Percentiles rank a stretch among this genome's conserved stretches.
phyloP scores from a whole-genome alignment of 2,113 vertebrate species.

The Thryonomys swinderianus region DNA sequence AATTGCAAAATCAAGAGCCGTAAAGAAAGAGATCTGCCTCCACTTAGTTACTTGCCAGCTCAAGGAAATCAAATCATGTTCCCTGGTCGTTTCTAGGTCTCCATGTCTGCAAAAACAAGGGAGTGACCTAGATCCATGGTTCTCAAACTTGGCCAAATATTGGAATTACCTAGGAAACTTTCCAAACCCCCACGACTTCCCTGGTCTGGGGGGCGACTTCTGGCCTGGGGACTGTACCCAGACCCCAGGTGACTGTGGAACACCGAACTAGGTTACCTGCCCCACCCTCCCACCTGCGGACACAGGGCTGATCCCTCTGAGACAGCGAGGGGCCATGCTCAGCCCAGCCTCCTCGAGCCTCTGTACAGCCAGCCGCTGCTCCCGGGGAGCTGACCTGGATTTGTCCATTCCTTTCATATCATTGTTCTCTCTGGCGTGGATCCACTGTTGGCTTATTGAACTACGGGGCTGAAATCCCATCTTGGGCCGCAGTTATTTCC shows the following conservation, averaged over 20 bases:
- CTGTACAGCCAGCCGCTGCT: not conserved
- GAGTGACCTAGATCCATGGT: not conserved
- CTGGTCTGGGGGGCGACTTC: not conserved
- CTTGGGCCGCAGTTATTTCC: not conserved
- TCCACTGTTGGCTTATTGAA: conserved; percentile 67
- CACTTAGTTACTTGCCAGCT: not conserved
- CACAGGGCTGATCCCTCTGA: not conserved
- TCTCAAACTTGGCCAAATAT: not conserved
- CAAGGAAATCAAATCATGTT: not conserved
- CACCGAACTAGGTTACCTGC: not conserved
- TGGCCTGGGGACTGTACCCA: not conserved
- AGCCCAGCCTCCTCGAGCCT: not conserved
- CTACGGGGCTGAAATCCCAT: conserved; percentile 66
- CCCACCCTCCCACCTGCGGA: not conserved
- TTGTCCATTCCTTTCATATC: conserved; percentile 2
- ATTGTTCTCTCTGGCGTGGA: not conserved
- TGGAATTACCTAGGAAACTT: not conserved
- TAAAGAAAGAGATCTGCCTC: not conserved
- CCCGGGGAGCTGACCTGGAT: conserved; percentile 48
- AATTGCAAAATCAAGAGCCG: not conserved
- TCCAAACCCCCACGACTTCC: not conserved
- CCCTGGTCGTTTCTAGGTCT: not conserved
- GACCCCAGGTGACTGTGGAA: not conserved
- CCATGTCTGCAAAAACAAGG: not conserved
- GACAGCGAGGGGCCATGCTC: not conserved